Evolutionary conservation across 2,888 invertebrate species (phyloP), one percentile per base, ranked within the genome.

Genomic region (Tolmerus cingulatus): DNA sequence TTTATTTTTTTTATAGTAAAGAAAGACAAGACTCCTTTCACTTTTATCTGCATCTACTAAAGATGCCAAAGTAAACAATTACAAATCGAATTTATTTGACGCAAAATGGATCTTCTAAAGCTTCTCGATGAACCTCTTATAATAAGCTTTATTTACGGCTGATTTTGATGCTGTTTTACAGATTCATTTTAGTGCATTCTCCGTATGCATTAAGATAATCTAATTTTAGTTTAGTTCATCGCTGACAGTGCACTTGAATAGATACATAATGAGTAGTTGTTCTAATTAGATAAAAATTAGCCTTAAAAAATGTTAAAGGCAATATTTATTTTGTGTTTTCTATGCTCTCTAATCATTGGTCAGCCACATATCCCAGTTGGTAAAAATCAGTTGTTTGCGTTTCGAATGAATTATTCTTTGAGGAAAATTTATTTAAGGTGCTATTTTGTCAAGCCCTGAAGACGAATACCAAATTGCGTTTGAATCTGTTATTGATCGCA

Each of bases 381-480:
- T 85, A 46, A 74, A 16, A 57, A 27, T 0, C 19, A 82, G 0
- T 57, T 34, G 27, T 2, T 27, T 27, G 16, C 8, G 16, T 82
- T 34, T 81, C 14, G 4, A 16, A 43, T 34, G 30, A 14, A 57
- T 16, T 34, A 14, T 9, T 84, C 7, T 37, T 40, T 37, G 7
- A 84, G 5, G 19, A 8, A 74, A 40, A 57, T 9, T 30, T n/a
- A n/a, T 51, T 27, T 51, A 14, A 93, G 93, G 92, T 76, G 91
- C 90, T 87, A 93, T 95, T 89, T 94, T 95, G 89, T 92, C 95
- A 91, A 91, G 93, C 74, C 92, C 93, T 82, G 93, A 94, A 87
- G 91, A 92, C 87, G 93, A 94, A 87, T 93, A 94, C 86, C 94
- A 95, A 90, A 93, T 94, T n/a, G 95, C 95, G 51, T 94, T 95